phyloP scores from a whole-genome alignment of 2,113 vertebrate genomes.

The Corythaeola cristata region DNA sequence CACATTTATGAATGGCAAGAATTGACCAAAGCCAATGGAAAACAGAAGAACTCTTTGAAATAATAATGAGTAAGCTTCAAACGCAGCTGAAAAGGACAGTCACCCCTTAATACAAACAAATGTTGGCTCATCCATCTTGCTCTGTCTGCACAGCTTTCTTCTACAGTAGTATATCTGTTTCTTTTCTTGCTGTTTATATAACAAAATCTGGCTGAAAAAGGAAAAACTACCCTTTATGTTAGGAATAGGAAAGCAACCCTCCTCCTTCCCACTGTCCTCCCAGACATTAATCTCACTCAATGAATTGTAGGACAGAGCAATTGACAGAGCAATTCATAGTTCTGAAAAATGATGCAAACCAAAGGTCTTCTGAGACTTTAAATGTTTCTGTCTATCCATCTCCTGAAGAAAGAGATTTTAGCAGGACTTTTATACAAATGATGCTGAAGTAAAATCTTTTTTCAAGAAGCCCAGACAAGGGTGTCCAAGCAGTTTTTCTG shows the following conservation, averaged over 20 bases:
- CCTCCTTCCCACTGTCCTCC: neutral
- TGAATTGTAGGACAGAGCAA: neutral
- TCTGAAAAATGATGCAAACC: neutral
- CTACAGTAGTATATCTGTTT: neutral
- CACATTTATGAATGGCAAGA: neutral
- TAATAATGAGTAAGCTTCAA: neutral
- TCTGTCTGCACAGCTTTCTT: neutral
- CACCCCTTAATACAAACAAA: neutral
- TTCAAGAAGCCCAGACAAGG: neutral
- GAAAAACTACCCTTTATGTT: neutral
- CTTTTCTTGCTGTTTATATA: neutral
- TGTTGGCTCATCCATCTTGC: neutral
- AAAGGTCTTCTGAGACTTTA: neutral
- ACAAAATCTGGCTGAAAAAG: neutral
- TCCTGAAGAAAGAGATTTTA: neutral
- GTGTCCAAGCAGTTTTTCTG: neutral
- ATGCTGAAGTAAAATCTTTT: neutral
- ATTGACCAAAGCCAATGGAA: neutral
- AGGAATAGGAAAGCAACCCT: neutral
- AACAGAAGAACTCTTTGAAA: neutral
- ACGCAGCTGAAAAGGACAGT: neutral
- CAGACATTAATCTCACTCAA: neutral
- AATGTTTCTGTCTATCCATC: neutral
- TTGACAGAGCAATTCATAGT: neutral
- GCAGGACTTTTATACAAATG: neutral